Percentiles rank a stretch among this genome's conserved stretches.
Evolutionary conservation across 1,140 invertebrate genomes (phyloP).

Genomic region (Leptestheria dahalacensis): DNA sequence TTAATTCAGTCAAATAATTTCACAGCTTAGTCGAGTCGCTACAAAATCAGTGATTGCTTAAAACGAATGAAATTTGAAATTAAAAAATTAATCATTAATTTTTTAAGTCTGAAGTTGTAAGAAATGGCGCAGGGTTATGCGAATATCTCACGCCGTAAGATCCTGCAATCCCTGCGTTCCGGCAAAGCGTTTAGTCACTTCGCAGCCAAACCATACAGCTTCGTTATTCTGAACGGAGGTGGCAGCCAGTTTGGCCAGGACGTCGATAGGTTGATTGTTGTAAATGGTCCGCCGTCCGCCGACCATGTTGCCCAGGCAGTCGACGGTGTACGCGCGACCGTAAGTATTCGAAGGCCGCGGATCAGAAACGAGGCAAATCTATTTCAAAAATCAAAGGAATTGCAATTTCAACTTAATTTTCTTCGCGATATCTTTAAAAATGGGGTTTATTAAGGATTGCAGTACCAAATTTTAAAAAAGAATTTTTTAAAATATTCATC

Average conservation of each 20-base stretch:
- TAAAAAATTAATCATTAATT: no score
- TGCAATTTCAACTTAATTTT: no score
- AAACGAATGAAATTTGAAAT: no score
- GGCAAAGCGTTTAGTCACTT: slow-evolving; percentile 63
- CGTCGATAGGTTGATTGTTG: slow-evolving; percentile 70
- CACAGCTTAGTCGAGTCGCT: no score
- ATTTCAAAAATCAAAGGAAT: slow-evolving; percentile 21
- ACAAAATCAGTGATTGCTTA: no score
- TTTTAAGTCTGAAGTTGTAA: no score
- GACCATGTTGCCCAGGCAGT: slow-evolving; percentile 70
- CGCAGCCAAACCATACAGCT: slow-evolving; percentile 86
- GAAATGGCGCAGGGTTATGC: not conserved
- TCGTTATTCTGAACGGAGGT: slow-evolving; percentile 64
- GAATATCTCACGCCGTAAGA: slow-evolving; percentile 45
- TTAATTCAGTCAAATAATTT: no score
- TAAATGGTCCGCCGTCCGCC: slow-evolving; percentile 59
- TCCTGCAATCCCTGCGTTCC: slow-evolving; percentile 68
- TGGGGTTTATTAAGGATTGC: no score
- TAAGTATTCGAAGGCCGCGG: slow-evolving; percentile 59
- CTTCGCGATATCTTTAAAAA: no score
- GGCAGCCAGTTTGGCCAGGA: slow-evolving; percentile 52
- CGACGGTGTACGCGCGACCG: slow-evolving; percentile 64
- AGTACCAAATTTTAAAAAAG: no score
- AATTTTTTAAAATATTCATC: no score
- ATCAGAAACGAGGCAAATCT: slow-evolving; percentile 72